Percentiles rank a stretch among this genome's conserved stretches.
Evolutionary conservation across 2,113 vertebrate genomes (phyloP).

Genomic region (Anarhynchus alexandrinus): DNA sequence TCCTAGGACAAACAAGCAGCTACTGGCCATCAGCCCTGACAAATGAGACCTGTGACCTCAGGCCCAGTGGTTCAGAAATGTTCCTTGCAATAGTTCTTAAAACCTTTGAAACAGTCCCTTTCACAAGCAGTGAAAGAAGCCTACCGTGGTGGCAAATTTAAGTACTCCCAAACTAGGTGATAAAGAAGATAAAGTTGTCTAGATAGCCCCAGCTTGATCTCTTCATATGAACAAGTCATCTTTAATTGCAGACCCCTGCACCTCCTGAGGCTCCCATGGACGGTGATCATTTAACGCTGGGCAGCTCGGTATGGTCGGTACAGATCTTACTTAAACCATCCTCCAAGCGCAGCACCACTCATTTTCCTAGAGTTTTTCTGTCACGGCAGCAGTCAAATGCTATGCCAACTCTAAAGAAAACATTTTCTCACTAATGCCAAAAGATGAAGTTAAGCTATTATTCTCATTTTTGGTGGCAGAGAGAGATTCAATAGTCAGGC

Average conservation of each 20-base stretch:
- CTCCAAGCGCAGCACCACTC: fast-evolving
- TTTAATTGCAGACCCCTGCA: not conserved
- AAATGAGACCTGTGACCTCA: not conserved
- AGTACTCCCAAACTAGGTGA: not conserved
- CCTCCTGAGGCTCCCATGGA: not conserved
- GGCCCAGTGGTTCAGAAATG: not conserved
- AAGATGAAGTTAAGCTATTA: not conserved
- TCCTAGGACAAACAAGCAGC: not conserved
- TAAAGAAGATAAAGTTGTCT: not conserved
- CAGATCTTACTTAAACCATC: not conserved
- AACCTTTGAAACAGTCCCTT: not conserved
- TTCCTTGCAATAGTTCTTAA: not conserved
- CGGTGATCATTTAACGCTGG: not conserved
- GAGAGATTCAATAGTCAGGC: not conserved
- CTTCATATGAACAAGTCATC: not conserved
- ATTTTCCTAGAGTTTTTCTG: not conserved
- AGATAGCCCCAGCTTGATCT: not conserved
- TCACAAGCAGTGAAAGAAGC: not conserved
- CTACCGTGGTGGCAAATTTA: not conserved
- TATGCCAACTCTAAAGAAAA: not conserved
- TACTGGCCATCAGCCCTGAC: not conserved
- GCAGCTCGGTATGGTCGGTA: not conserved
- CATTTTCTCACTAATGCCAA: not conserved
- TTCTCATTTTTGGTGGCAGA: not conserved
- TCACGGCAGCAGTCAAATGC: not conserved